phyloP scores from a whole-genome alignment of 2,797 vertebrate species.

The Tapirus indicus region DNA sequence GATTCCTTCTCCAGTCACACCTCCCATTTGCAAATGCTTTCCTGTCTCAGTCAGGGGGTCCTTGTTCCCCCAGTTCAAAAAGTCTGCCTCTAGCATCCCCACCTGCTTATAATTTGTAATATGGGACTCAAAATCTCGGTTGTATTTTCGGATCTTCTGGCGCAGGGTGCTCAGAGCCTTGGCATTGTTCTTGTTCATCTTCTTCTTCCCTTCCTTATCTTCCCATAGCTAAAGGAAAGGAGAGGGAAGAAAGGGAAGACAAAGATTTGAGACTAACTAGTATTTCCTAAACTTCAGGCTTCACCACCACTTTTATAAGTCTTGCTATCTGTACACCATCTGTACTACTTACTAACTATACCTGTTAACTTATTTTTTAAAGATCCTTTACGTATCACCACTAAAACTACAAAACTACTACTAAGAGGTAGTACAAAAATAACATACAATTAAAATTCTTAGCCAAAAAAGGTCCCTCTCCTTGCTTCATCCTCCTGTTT shows the following conservation, averaged over 20 bases:
- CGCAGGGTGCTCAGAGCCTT: slow-evolving; percentile 96
- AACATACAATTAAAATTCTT: not conserved
- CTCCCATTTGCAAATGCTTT: not conserved
- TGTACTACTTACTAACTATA: not conserved
- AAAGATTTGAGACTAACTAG: not conserved
- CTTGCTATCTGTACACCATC: not conserved
- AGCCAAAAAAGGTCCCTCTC: not conserved
- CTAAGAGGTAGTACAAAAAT: not conserved
- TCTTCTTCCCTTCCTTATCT: slow-evolving; percentile 97
- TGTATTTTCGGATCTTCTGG: slow-evolving; percentile 97
- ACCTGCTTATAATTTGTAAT: slow-evolving; percentile 94
- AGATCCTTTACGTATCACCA: not conserved
- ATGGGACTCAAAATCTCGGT: slow-evolving; percentile 94
- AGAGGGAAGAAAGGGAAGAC: not conserved
- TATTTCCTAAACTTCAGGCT: not conserved
- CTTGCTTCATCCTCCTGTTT: not conserved
- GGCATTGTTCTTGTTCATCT: slow-evolving; percentile 98
- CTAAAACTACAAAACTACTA: not conserved
- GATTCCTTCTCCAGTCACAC: not conserved
- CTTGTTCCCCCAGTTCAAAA: not conserved
- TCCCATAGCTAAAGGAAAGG: slow-evolving; percentile 92
- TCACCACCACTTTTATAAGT: not conserved
- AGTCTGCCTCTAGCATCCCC: not conserved
- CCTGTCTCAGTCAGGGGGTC: not conserved
- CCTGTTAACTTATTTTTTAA: not conserved